These are phyloP conservation scores for Picus viridis DNA, from an alignment of 2,797 vertebrate genomes.

Conservation along the genomic window DNA sequence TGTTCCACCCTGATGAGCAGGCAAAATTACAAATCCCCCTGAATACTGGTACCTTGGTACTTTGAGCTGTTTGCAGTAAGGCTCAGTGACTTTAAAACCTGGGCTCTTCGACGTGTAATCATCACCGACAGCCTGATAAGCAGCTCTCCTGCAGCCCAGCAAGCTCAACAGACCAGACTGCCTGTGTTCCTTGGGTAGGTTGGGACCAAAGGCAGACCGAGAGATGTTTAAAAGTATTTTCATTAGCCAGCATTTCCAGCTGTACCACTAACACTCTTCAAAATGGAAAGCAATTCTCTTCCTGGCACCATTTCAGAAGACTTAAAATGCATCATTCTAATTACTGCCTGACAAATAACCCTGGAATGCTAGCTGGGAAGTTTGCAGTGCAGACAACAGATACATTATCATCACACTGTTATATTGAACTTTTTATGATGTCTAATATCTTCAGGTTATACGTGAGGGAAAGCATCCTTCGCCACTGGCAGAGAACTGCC, in stretches of 20 bases:
- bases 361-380: slow-evolving; percentile 42
- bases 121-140: background rate
- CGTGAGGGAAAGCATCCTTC: slow-evolving; percentile 18
- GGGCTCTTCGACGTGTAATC: background rate
- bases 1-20: accelerated
- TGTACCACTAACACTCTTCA: slow-evolving; percentile 50
- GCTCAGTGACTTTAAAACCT: background rate
- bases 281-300: slow-evolving; percentile 71
- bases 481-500: background rate
- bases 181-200: slow-evolving; percentile 44
- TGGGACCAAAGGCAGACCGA: slow-evolving; percentile 57
- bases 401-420: slow-evolving; percentile 43
- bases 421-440: slow-evolving; percentile 69
- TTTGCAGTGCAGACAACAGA: slow-evolving; percentile 52
- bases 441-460: slow-evolving; percentile 42
- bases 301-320: slow-evolving; percentile 68
- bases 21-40: background rate
- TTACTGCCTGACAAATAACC: slow-evolving; percentile 69
- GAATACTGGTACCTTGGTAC: background rate
- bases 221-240: slow-evolving; percentile 73
- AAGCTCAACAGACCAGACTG: background rate
- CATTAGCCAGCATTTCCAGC: slow-evolving; percentile 69
- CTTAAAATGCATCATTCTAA: slow-evolving; percentile 68
- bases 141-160: background rate
- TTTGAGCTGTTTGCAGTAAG: background rate